These are phyloP conservation scores for Pherbina coryleti DNA, from an alignment of 2,888 invertebrate genomes.

Conservation along the genomic window DNA sequence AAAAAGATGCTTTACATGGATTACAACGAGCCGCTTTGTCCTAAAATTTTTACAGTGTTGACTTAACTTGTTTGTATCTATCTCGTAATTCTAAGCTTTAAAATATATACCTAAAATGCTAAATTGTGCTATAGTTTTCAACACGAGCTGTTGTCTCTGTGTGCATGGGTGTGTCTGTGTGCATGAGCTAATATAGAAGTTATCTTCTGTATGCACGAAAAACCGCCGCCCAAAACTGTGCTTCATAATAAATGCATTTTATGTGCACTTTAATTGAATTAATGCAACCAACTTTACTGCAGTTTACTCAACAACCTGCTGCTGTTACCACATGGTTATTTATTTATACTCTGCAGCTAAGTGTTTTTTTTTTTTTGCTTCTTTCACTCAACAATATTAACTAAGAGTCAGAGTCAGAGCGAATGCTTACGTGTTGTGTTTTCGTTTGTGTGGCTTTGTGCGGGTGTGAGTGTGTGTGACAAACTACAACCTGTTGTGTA, in stretches of 20 bases:
- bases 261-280: conserved; percentile 15
- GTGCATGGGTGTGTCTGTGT: too few relatives aligned
- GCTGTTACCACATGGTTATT: background rate
- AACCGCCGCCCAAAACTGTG: background rate
- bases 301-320: background rate
- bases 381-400: conserved; percentile 8
- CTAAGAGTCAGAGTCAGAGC: background rate
- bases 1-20: too few relatives aligned
- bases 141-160: too few relatives aligned
- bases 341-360: background rate
- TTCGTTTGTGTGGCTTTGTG: background rate
- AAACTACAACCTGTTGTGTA: too few relatives aligned
- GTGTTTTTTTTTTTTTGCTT: background rate
- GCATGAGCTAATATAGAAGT: too few relatives aligned
- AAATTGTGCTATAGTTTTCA: too few relatives aligned
- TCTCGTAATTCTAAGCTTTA: too few relatives aligned
- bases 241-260: conserved; percentile 5
- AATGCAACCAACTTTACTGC: background rate
- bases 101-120: too few relatives aligned
- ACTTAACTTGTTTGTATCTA: too few relatives aligned
- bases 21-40: too few relatives aligned
- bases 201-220: too few relatives aligned
- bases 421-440: background rate
- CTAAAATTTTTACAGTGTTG: too few relatives aligned
- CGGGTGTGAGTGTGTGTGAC: background rate